Conservation (phyloP, 2,797 vertebrate species). For the Thunnus albacares region DNA sequence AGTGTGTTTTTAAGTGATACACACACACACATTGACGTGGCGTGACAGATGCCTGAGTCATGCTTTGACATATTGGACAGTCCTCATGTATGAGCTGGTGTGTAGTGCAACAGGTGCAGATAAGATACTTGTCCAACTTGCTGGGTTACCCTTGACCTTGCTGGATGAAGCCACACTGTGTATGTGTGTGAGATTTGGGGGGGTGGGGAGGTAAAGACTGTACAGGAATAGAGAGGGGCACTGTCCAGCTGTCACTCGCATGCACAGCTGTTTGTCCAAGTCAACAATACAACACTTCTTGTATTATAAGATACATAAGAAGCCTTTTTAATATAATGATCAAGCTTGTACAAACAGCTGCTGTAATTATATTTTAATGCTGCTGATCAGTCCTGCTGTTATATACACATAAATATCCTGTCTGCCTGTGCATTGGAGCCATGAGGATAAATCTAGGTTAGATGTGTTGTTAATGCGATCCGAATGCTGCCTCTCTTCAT, state of each 20-base stretch:
- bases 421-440: slow-evolving; percentile 5
- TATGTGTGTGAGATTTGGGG: slow-evolving; percentile 15
- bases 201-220: slow-evolving; percentile 13
- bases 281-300: slow-evolving; percentile 32
- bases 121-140: slow-evolving; percentile 54
- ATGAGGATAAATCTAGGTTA: not conserved
- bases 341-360: slow-evolving; percentile 18
- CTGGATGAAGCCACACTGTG: slow-evolving; percentile 27
- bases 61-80: slow-evolving; percentile 25
- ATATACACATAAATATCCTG: not conserved
- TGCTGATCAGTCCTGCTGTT: not conserved
- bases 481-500: slow-evolving; percentile 50
- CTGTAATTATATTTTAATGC: slow-evolving; percentile 7
- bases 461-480: not conserved
- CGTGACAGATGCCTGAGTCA: slow-evolving; percentile 46
- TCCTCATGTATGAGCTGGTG: slow-evolving; percentile 33
- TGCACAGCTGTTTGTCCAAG: slow-evolving; percentile 61
- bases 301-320: slow-evolving; percentile 25
- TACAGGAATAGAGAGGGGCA: slow-evolving; percentile 58
- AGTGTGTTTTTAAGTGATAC: slow-evolving; percentile 5
- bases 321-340: not conserved
- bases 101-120: slow-evolving; percentile 79
- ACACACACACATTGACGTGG: slow-evolving; percentile 6
- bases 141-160: slow-evolving; percentile 69
- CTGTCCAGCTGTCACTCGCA: slow-evolving; percentile 70